Evolutionary conservation across 2,113 vertebrate genomes (phyloP).

Genomic region (Parotia lawesii): DNA sequence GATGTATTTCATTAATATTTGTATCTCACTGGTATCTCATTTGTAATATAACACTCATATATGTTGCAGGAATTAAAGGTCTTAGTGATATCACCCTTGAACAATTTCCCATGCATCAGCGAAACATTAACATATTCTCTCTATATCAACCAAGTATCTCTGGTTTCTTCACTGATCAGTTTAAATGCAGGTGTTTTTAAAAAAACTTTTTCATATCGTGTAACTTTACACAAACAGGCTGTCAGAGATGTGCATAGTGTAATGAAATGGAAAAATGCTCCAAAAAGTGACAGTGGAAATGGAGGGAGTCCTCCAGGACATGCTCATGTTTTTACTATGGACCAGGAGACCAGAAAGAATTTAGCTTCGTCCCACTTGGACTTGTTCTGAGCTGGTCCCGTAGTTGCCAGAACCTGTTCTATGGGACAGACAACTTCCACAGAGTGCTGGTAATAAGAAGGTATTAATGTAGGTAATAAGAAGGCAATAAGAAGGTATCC

Average conservation of each 20-base stretch:
- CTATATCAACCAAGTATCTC: background rate
- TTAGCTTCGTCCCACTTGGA: background rate
- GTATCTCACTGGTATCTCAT: background rate
- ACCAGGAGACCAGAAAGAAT: background rate
- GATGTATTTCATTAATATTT: background rate
- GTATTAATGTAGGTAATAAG: background rate
- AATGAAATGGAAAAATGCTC: background rate
- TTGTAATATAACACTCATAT: background rate
- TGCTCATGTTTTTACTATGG: background rate
- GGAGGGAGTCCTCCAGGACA: background rate
- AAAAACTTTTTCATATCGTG: background rate
- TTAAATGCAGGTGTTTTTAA: background rate
- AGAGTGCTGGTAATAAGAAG: background rate
- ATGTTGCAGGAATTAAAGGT: background rate
- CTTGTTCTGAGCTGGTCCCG: background rate
- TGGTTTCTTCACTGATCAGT: background rate
- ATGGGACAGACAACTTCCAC: background rate
- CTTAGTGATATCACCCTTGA: background rate
- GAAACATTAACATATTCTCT: background rate
- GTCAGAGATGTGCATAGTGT: background rate
- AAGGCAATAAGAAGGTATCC: background rate
- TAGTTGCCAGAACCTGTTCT: background rate
- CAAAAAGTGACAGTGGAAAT: background rate
- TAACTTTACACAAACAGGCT: background rate
- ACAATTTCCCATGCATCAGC: background rate